Base-by-base conservation (phyloP, 2,797 vertebrate genomes). In the Dipus sagitta region DNA sequence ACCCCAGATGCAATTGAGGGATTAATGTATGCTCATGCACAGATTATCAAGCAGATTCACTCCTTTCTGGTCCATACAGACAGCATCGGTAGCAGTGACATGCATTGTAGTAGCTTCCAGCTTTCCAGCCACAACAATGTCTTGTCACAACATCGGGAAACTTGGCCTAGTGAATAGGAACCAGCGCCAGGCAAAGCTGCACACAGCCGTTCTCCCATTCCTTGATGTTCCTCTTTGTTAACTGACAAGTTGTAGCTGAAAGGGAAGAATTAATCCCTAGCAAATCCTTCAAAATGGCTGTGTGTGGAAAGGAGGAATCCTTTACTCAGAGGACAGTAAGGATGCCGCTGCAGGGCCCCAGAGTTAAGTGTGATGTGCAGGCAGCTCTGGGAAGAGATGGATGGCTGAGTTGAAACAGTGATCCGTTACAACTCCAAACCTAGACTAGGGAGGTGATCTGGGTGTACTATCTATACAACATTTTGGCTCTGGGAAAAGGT, bases 21-120 rank as follows among this genome's bases (percentile, higher is more conserved):
- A 96, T 97, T 92, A 91, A 92, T 95, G 80, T 97, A 75, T 90
- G 94, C 70, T 94, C 93, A 89, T 86, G 83, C 12, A 95, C 78
- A 97, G 95, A 95, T 97, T 95, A 96, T 32, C 72, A 86, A 60
- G 17, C 13, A 6, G 32, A 62, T 88, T 92, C 80, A 65, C 86
- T 76, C 83, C 88, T 47, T 86, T 86, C 81, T 81, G 18, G 91
- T 94, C 76, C 91, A 71, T 67, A 91, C 72, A 77, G 47, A 81
- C 87, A 94, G 90, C 68, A 67, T 42, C 83, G 89, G 74, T 86
- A 86, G 58, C 64, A 90, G 91, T 60, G 88, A 30, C 79, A 62
- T 64, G 15, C 65, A 91, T 67, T 68, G 34, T 6, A 54, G 34
- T 6, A 54, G 54, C 23, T 52, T 85, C 28, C 52, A 92, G 94